Evolutionary conservation across 2,113 vertebrate genomes (phyloP), one percentile per base, ranked within the genome.

Genomic region (Chinchilla lanigera): DNA sequence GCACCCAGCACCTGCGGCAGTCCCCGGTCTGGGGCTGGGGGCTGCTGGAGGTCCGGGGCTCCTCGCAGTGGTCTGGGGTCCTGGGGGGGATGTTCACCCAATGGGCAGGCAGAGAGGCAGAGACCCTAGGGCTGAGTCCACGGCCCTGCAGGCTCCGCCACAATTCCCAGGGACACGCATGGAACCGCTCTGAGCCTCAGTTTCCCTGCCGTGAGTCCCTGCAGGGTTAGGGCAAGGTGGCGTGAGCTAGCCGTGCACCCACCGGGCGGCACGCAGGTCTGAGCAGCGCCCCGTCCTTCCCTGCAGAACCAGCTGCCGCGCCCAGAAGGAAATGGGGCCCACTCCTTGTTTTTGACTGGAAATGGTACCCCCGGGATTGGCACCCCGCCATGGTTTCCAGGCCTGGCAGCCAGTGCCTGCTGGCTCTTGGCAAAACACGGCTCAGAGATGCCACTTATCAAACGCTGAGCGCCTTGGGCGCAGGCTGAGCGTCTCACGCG

Each of bases 291-390:
- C 41, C 54, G 10, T 19, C 80, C 54, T 20, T 60, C 80, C 86
- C 71, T 65, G 24, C 83, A 20, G 91, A 92, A 14, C 65, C 78
- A 78, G 96, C 71, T 86, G 93, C 94, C 17, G 9, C 30, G 86
- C 80, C 77, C 94, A 96, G 91, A 69, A 94, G 97, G 95, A 96
- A 97, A 22, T 1, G 7, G 13, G 71, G 65, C 97, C 91, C 89
- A 86, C 86, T 89, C 96, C 86, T 95, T 97, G 95, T 97, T 94
- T 91, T 33, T 60, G 96, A 92, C 97, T 98, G 97, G 56, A 98
- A 97, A 69, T 95, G 97, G 96, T 80, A 95, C 95, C 97, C 97
- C 97, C 80, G 2, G 94, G 89, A 80, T 44, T 93, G 96, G 97
- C 95, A 0, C 71, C 91, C 91, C 0, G 96, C 96, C 96, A 52